Evolutionary conservation across 1,140 invertebrate genomes (phyloP), one percentile per base, ranked within the genome.

Genomic region (Maniola jurtina): DNA sequence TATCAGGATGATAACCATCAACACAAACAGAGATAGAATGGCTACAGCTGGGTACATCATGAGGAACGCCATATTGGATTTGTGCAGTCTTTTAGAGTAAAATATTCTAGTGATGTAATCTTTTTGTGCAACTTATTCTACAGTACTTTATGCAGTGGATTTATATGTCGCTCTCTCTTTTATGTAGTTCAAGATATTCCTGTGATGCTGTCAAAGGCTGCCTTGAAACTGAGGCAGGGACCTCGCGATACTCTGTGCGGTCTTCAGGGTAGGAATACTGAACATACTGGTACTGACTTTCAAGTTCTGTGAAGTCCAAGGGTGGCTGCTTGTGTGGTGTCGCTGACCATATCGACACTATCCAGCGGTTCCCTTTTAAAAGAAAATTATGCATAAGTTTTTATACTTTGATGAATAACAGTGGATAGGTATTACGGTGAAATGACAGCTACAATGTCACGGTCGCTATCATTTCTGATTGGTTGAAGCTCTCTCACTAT

Each of bases 301-400:
- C 93, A 0, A 97, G 80, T 85, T 96, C 95, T 0, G 94, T 94
- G 15, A 95, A 93, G 84, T 97, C 96, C 14, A 97, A 80, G 7
- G 96, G 94, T n/a, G 95, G 95, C 81, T 96, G 95, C 65, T 96
- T 94, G 72, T 96, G 94, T 0, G 96, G 96, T 13, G 95, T 95
- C 45, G 94, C 92, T 11, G 95, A 95, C 95, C 95, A 97, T 77
- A 97, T 91, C 8, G 96, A 95, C 10, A 96, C 93, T 63, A 97
- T 91, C 95, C 95, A 96, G 73, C 96, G 95, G 88, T 96, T 96
- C 40, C 95, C 95, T 96, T 69, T 57, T 68, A 61, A 70, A 47
- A 16, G 15, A 55, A 55, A 36, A 55, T 15, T 14, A 2, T 11
- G 8, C 3, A 50, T 8, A 14, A 2, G 8, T 50, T 50, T 10